Evolutionary conservation across 2,113 vertebrate species (phyloP), one percentile per base, ranked within the genome.

Genomic region (Myotis yumanensis): DNA sequence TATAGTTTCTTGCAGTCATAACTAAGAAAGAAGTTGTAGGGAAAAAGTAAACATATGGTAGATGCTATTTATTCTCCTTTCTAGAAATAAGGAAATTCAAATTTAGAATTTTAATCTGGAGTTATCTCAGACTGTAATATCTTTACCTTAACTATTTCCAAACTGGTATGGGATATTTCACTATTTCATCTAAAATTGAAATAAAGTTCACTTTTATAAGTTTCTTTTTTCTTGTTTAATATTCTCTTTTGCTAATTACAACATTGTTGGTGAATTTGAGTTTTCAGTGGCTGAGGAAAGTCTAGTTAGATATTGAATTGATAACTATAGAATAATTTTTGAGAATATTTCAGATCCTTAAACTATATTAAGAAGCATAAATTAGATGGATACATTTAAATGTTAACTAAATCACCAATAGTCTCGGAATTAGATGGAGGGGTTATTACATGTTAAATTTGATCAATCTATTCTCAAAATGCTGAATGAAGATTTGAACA

Each of bases 91-190:
- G 66, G 75, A 97, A 93, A 94, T 17, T 84, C 28, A 57, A 77
- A 90, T 81, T 97, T 91, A 62, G 23, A 52, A 93, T 90, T 95
- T 93, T 80, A 86, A 59, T 90, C 72, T 90, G 72, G 35, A 82
- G 20, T 69, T 83, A 30, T 86, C 69, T 77, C 30, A 69, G 86
- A 89, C 57, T 92, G 4, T 83, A 17, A 88, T 54, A 91, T 71
- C 62, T 93, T 87, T 54, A 66, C 12, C 37, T 52, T 80, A 0
- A 37, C 3, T 0, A 20, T 72, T 59, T 95, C 12, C 68, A 82
- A 81, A 86, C 48, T 54, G 0, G 8, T 87, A 1, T 28, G 23
- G 90, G 71, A 75, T 71, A 51, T 86, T 30, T 90, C 48, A 57
- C 15, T 35, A 57, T 95, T 87, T 91, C 81, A 97, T 7, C 62